Evolutionary conservation across 2,888 invertebrate genomes (phyloP).

Genomic region (Lamellibrachia satsuma): DNA sequence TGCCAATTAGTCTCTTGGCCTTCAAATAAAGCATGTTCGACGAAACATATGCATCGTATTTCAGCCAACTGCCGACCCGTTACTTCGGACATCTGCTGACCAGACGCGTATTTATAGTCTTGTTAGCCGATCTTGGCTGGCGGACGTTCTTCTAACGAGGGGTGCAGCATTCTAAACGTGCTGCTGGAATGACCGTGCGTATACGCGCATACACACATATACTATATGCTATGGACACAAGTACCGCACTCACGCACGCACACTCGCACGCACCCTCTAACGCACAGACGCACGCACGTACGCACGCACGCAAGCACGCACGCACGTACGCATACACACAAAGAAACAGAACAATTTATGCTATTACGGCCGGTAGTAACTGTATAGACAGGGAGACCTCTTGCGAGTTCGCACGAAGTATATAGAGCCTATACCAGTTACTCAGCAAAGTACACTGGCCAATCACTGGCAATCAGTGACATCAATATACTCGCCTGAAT

Average conservation of each 20-base stretch:
- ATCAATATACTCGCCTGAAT: background rate
- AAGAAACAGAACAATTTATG: too few species aligned
- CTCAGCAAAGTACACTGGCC: background rate
- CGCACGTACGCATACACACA: background rate
- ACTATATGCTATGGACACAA: too few species aligned
- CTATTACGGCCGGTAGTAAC: background rate
- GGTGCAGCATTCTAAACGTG: background rate
- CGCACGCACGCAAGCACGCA: background rate
- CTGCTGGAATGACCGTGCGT: background rate
- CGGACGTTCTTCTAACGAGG: background rate
- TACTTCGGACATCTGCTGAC: background rate
- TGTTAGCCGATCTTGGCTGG: background rate
- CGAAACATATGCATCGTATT: background rate
- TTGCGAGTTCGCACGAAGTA: background rate
- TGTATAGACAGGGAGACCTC: background rate
- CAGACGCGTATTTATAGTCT: constrained; percentile 13
- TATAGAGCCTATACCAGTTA: background rate
- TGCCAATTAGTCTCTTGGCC: background rate
- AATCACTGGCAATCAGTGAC: background rate
- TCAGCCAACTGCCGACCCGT: background rate
- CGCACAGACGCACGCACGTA: background rate
- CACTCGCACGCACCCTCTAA: background rate
- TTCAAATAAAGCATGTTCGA: background rate
- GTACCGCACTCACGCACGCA: too few species aligned
- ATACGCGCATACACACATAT: background rate